phyloP scores from a whole-genome alignment of 2,888 invertebrate genomes.

The Apoda limacodes region DNA sequence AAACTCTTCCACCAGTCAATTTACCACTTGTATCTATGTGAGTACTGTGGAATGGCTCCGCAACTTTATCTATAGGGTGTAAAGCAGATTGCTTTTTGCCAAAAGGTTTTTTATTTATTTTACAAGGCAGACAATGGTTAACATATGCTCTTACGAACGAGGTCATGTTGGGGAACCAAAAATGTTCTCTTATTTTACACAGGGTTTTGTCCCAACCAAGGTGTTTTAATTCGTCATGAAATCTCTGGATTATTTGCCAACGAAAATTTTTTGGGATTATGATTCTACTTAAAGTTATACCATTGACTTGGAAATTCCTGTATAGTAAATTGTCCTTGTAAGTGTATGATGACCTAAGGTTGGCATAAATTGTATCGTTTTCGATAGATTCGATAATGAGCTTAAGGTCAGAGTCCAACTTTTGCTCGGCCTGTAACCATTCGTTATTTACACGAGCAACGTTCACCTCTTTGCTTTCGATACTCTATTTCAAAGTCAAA shows the following conservation, averaged over 20 bases:
- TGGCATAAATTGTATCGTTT: slow-evolving; percentile 1
- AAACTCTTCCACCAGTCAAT: slow-evolving; percentile 5
- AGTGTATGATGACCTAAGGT: slow-evolving; percentile 1
- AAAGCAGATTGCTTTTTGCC: slow-evolving; percentile 4
- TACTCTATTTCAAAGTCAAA: slow-evolving; percentile 21
- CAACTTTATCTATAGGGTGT: slow-evolving; percentile 9
- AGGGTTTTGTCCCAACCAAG: slow-evolving; percentile 10
- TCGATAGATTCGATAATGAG: slow-evolving; percentile 4
- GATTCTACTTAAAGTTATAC: slow-evolving; percentile 4
- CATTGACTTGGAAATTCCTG: neutral
- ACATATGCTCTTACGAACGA: slow-evolving; percentile 2
- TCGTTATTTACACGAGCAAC: slow-evolving; percentile 3
- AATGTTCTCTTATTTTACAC: slow-evolving; percentile 6
- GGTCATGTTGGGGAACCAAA: slow-evolving; percentile 10
- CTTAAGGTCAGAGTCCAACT: slow-evolving; percentile 9
- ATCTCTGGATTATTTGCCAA: slow-evolving; percentile 6
- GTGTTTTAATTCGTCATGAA: slow-evolving; percentile 8
- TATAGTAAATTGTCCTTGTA: neutral
- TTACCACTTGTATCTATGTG: slow-evolving; percentile 10
- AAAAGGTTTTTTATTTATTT: slow-evolving; percentile 5
- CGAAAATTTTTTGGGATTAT: slow-evolving; percentile 13
- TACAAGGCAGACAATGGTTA: slow-evolving; percentile 7
- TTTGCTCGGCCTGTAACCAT: slow-evolving; percentile 18
- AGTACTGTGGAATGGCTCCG: slow-evolving; percentile 6
- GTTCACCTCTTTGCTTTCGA: slow-evolving; percentile 16